Conservation (phyloP, 2,797 vertebrate species). For the Phyllotis vaccarum region DNA sequence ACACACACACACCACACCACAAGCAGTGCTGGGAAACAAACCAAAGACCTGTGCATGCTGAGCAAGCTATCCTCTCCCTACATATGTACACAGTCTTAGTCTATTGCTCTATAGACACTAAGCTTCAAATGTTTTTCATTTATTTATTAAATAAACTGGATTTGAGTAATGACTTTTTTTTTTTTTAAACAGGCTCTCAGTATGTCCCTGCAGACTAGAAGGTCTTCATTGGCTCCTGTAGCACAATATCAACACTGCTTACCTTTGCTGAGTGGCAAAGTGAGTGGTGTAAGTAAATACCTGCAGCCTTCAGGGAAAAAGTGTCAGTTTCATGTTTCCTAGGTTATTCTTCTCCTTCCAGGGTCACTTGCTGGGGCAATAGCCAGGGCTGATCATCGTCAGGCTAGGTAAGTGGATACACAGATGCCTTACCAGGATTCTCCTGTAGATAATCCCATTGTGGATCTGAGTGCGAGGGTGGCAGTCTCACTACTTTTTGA, state of each 20-base stretch:
- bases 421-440: too few relatives aligned
- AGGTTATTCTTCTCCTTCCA: fast-evolving
- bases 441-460: fast-evolving
- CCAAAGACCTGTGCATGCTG: not conserved
- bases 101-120: not conserved
- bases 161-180: not conserved
- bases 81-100: fast-evolving
- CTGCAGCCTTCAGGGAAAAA: not conserved
- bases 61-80: not conserved
- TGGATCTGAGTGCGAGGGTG: not conserved
- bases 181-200: fast-evolving
- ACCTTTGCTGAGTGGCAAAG: fast-evolving
- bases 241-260: fast-evolving
- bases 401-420: fast-evolving
- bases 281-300: fast-evolving
- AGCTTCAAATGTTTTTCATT: not conserved
- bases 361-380: fast-evolving
- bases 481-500: not conserved
- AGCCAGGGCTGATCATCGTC: not conserved
- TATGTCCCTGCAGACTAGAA: not conserved
- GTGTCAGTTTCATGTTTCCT: not conserved
- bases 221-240: fast-evolving
- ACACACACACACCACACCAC: not conserved
- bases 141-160: not conserved
- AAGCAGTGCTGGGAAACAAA: not conserved